A percentile compares a stretch with the other conserved stretches of the same genome.
These are phyloP conservation scores for Tragulus kanchil DNA, from an alignment of 2,113 vertebrate genomes.

Conservation along the genomic window DNA sequence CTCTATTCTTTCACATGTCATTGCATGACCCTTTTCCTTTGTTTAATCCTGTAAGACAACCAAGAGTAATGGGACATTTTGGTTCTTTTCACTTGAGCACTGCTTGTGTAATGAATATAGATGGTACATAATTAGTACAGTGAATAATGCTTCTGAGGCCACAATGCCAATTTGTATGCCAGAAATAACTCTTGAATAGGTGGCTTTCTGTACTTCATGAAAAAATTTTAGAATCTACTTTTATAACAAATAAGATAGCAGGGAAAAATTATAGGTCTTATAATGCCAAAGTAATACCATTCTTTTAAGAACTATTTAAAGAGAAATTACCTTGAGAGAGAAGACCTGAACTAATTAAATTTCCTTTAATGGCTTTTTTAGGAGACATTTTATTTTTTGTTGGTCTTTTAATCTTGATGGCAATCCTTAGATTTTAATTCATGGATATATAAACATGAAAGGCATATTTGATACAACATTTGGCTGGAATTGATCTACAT, in stretches of 20 bases:
- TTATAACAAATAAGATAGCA: constrained; percentile 11
- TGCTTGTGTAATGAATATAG: not conserved
- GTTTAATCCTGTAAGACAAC: not conserved
- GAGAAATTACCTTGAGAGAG: not conserved
- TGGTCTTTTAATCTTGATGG: constrained; percentile 40
- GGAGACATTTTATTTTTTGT: not conserved
- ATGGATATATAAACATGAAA: not conserved
- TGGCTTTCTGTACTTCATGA: not conserved
- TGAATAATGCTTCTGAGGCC: not conserved
- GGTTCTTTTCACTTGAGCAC: not conserved
- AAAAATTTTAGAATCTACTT: not conserved
- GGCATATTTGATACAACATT: constrained; percentile 44
- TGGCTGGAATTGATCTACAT: constrained; percentile 36
- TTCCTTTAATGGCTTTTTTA: constrained; percentile 12
- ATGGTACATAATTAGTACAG: not conserved
- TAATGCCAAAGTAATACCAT: not conserved
- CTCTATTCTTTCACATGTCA: not conserved
- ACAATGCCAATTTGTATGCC: not conserved
- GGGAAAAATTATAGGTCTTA: not conserved
- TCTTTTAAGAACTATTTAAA: constrained; percentile 12
- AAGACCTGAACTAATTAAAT: constrained; percentile 22
- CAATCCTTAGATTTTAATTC: not conserved
- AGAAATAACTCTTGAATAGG: constrained; percentile 4
- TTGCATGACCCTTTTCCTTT: not conserved
- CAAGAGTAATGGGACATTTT: not conserved